Conservation (phyloP, 2,888 invertebrate species). For the Suillia variegata region DNA sequence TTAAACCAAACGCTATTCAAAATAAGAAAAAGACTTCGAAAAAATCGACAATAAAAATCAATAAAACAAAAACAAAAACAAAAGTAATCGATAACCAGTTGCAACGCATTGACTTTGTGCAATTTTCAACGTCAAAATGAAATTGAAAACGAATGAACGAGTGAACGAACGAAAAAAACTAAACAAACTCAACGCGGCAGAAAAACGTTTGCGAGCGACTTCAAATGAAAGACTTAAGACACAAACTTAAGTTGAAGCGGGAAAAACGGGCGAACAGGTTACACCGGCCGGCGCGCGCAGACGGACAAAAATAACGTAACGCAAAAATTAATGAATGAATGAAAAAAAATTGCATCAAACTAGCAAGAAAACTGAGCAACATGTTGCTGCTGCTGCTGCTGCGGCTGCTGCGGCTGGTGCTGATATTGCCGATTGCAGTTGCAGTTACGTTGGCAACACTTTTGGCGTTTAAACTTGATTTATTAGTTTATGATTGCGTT, state of each 20-base stretch:
- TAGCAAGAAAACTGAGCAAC: neutral
- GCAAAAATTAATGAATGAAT: constrained; percentile 1
- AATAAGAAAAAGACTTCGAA: neutral
- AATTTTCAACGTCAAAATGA: constrained; percentile 43
- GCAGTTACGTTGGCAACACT: neutral
- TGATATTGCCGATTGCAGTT: neutral
- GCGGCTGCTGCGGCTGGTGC: too few relatives aligned
- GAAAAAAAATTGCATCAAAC: neutral
- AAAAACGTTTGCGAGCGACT: too few relatives aligned
- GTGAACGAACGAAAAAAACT: neutral
- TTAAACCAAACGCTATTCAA: neutral
- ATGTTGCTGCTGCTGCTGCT: too few relatives aligned
- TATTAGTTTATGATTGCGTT: constrained; percentile 5
- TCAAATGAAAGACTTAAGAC: too few relatives aligned
- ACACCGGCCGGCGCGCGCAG: neutral
- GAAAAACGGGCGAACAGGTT: constrained; percentile 1
- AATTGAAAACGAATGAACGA: constrained; percentile 52
- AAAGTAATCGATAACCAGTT: constrained; percentile 54
- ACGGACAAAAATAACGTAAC: neutral
- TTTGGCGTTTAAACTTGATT: constrained; percentile 3
- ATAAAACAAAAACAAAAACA: constrained; percentile 13
- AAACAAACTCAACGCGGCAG: too few relatives aligned
- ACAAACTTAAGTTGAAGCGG: neutral
- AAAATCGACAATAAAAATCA: constrained; percentile 7
- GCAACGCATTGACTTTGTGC: constrained; percentile 29